Evolutionary conservation across 2,113 vertebrate species (phyloP).

Genomic region (Stercorarius parasiticus): DNA sequence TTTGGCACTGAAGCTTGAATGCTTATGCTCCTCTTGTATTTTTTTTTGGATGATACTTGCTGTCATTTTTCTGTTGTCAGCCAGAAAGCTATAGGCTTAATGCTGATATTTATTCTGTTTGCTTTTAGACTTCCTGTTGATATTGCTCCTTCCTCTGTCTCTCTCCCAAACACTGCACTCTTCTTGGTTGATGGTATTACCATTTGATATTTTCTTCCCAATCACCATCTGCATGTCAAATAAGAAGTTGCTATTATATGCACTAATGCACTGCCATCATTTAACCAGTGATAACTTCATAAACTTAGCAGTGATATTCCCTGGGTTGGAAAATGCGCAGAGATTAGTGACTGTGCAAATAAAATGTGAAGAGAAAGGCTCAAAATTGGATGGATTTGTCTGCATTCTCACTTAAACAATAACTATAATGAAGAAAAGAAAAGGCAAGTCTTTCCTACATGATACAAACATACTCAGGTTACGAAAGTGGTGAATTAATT

Average conservation of each 20-base stretch:
- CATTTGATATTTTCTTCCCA: background rate
- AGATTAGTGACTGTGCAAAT: background rate
- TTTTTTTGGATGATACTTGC: background rate
- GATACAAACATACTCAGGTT: background rate
- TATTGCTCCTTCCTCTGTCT: background rate
- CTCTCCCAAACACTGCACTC: background rate
- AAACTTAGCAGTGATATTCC: background rate
- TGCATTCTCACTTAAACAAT: background rate
- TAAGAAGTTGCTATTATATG: background rate
- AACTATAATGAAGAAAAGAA: background rate
- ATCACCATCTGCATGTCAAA: background rate
- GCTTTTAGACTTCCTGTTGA: background rate
- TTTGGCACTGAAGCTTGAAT: background rate
- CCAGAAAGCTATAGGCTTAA: background rate
- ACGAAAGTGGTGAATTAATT: background rate
- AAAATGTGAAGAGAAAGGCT: background rate
- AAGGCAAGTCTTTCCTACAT: background rate
- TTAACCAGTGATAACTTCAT: background rate
- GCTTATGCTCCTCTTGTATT: background rate
- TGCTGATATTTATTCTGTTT: background rate
- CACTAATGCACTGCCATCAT: background rate
- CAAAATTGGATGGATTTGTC: background rate
- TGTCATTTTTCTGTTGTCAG: background rate
- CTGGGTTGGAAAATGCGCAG: background rate
- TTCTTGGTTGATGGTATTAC: background rate